Conservation (phyloP, 2,888 invertebrate genomes). For the Ennomos fuscantarius region DNA sequence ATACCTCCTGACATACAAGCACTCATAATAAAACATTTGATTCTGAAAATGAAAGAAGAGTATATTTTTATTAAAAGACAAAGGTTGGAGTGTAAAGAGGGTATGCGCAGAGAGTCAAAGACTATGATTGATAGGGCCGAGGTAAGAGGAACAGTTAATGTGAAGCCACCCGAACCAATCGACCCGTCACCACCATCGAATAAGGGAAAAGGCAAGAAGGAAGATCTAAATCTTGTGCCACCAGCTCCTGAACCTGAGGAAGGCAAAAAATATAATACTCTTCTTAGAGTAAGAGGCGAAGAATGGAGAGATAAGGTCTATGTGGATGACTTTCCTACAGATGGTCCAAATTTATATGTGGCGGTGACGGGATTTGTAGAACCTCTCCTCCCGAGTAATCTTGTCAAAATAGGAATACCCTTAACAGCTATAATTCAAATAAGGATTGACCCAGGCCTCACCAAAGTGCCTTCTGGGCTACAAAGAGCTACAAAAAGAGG, state of each 20-base stretch:
- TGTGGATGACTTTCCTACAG: conserved; percentile 80
- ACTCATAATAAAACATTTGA: conserved; percentile 72
- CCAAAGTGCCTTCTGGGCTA: conserved; percentile 59
- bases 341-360: conserved; percentile 83
- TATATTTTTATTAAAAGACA: conserved; percentile 72
- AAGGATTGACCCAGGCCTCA: conserved; percentile 58
- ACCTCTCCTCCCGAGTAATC: conserved; percentile 58
- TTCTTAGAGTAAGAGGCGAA: conserved; percentile 78
- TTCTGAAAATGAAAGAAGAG: conserved; percentile 77
- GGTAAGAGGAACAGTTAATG: conserved; percentile 63
- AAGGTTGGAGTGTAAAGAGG: conserved; percentile 67
- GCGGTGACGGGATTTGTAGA: conserved; percentile 81
- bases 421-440: conserved; percentile 72
- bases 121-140: conserved; percentile 69
- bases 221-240: conserved; percentile 39
- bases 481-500: conserved; percentile 65
- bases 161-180: conserved; percentile 45
- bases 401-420: conserved; percentile 70
- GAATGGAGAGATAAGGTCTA: conserved; percentile 83
- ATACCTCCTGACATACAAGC: conserved; percentile 73
- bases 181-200: conserved; percentile 41
- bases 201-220: conserved; percentile 60
- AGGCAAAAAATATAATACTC: conserved; percentile 77
- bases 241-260: conserved; percentile 51
- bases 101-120: conserved; percentile 66